Evolutionary conservation across 2,797 vertebrate genomes (phyloP).

Genomic region (Hozukius guyotensis): DNA sequence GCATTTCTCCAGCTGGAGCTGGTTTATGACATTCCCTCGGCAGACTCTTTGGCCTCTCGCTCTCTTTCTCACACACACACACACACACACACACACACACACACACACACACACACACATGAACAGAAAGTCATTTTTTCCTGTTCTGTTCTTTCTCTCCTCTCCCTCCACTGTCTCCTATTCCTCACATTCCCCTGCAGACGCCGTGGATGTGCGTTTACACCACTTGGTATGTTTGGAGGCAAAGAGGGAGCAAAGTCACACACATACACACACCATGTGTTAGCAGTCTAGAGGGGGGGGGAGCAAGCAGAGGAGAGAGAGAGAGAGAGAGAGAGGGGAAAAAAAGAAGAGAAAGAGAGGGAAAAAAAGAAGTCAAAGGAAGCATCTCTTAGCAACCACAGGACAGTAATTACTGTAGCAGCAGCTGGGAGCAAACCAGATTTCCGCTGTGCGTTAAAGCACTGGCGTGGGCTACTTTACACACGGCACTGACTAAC

Average conservation of each 20-base stretch:
- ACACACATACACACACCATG: slow-evolving; percentile 80
- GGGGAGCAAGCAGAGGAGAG: slow-evolving; percentile 36
- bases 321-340: not conserved
- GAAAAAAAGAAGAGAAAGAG: slow-evolving; percentile 26
- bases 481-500: slow-evolving; percentile 88
- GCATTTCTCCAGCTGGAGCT: slow-evolving; percentile 92
- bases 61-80: slow-evolving; percentile 32
- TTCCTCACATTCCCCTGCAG: slow-evolving; percentile 71
- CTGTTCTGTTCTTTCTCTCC: slow-evolving; percentile 77
- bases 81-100: slow-evolving; percentile 17
- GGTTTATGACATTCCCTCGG: slow-evolving; percentile 92
- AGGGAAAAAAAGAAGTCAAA: slow-evolving; percentile 79
- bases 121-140: slow-evolving; percentile 72
- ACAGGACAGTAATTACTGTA: slow-evolving; percentile 95
- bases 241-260: slow-evolving; percentile 71
- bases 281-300: slow-evolving; percentile 80
- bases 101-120: slow-evolving; percentile 6
- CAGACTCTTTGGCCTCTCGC: slow-evolving; percentile 86
- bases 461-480: slow-evolving; percentile 90
- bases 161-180: slow-evolving; percentile 66
- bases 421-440: slow-evolving; percentile 93
- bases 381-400: slow-evolving; percentile 94
- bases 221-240: slow-evolving; percentile 83
- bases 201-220: slow-evolving; percentile 60
- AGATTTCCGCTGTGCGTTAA: slow-evolving; percentile 94